phyloP scores from a whole-genome alignment of 2,888 invertebrate genomes.

The Drosophila macrospina region DNA sequence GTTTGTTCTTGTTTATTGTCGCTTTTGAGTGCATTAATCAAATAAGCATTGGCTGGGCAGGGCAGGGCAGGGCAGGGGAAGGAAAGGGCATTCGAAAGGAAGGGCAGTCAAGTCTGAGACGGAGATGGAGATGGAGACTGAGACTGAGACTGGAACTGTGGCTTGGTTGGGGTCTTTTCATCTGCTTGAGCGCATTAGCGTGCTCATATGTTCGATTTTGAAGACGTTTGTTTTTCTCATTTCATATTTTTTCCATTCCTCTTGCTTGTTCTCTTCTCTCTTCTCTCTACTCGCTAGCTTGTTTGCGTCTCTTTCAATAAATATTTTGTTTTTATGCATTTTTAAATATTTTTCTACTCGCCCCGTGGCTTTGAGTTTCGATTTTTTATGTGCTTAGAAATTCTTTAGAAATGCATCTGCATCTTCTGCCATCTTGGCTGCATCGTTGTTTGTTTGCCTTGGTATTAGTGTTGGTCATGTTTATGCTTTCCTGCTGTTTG shows the following conservation, averaged over 20 bases:
- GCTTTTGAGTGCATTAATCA: conserved; percentile 81
- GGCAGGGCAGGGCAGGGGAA: not conserved
- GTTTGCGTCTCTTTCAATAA: conserved; percentile 74
- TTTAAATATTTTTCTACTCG: conserved; percentile 74
- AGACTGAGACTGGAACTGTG: not conserved
- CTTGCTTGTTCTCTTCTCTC: not conserved
- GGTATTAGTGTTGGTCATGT: conserved; percentile 71
- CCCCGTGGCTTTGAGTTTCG: conserved; percentile 63
- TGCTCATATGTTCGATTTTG: conserved; percentile 59
- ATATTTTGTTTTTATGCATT: conserved; percentile 82
- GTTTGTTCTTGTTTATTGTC: conserved; percentile 78
- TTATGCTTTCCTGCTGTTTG: conserved; percentile 80
- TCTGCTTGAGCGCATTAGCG: conserved; percentile 62
- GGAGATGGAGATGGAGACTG: not conserved
- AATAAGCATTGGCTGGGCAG: conserved; percentile 50
- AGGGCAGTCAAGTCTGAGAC: not conserved
- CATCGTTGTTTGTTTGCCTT: conserved; percentile 65
- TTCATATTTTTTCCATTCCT: conserved; percentile 47
- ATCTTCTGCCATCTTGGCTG: conserved; percentile 23
- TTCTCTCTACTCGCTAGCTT: conserved; percentile 35
- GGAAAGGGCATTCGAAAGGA: not conserved
- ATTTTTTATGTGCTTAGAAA: conserved; percentile 71
- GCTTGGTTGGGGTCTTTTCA: not conserved
- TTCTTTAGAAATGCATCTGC: conserved; percentile 78
- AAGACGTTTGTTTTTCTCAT: conserved; percentile 60